Base-by-base conservation (phyloP, 2,888 invertebrate species). In the Xylota sylvarum region DNA sequence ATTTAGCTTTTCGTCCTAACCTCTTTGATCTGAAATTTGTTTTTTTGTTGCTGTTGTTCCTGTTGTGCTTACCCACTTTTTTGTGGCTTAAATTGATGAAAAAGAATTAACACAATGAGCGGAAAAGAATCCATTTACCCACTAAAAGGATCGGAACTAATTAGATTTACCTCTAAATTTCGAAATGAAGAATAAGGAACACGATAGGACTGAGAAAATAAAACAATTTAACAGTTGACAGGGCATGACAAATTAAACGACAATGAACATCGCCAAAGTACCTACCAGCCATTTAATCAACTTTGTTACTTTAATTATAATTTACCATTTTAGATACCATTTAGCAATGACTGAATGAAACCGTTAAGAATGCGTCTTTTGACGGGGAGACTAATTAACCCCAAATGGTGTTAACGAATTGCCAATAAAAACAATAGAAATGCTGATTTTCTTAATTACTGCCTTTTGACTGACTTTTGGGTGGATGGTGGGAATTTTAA, bases 61-160 rank as follows among this genome's bases (percentile, higher is more conserved):
- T 10, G 7, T 37, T 37, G 1, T 37, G 19, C 30, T 55, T 10
- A n/a, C 19, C 23, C 5, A 9, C 35, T 37, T 35, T 35, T 27
- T 50, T 52, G 2, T 4, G 6, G 27, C 37, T 35, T 37, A 30
- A 37, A 37, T 2, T 23, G 37, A 40, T 23, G 27, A 7, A 50
- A 65, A 50, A 32, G 23, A 23, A 60, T 43, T 43, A 43, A 14
- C 43, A 32, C 14, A 19, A 65, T 35, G 12, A 19, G 12, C 17
- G 14, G 50, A 35, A 65, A 69, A 55, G 14, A 52, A 52, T 52
- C 27, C 35, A 37, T 50, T 67, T 52, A 27, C n/a, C 37, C 50
- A 23, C 52, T 50, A 19, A 67, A 52, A 67, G 52, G 67, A 67
- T 52, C 50, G 27, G 40, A 55, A 69, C 30, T 69, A 69, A 69